A percentile compares a stretch with the other conserved stretches of the same genome.
These are phyloP conservation scores for Acleris sparsana DNA, from an alignment of 2,888 invertebrate species.

Conservation along the genomic window DNA sequence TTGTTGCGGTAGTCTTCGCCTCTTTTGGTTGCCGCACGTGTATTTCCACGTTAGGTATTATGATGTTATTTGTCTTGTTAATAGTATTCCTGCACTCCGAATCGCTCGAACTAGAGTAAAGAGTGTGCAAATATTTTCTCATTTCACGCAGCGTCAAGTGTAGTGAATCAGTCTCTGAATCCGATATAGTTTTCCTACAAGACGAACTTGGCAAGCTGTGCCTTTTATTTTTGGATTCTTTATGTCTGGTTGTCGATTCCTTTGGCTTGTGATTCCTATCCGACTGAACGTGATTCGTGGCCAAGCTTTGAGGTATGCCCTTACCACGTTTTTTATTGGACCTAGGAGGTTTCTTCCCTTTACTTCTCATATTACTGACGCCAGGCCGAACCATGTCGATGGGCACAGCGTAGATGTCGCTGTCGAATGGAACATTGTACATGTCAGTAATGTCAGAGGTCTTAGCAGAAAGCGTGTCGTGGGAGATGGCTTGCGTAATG, in stretches of 20 bases:
- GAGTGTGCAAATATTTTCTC: constrained; percentile 90
- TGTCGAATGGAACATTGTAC: constrained; percentile 94
- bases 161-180: constrained; percentile 86
- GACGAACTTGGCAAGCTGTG: constrained; percentile 88
- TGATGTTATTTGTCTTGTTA: constrained; percentile 74
- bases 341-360: constrained; percentile 69
- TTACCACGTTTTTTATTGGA: constrained; percentile 69
- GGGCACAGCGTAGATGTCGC: constrained; percentile 94
- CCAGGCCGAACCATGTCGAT: constrained; percentile 90
- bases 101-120: constrained; percentile 90
- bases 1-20: constrained; percentile 57
- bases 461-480: constrained; percentile 88
- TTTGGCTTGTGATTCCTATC: constrained; percentile 61
- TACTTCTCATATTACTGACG: constrained; percentile 60
- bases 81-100: constrained; percentile 81
- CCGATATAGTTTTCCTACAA: constrained; percentile 76
- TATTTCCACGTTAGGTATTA: constrained; percentile 72
- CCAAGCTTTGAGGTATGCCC: constrained; percentile 59
- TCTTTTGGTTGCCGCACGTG: constrained; percentile 64
- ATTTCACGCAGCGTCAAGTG: constrained; percentile 94
- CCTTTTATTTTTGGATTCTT: constrained; percentile 82
- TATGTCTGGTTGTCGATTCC: constrained; percentile 56
- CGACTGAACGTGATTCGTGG: constrained; percentile 47
- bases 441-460: constrained; percentile 92
- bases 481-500: constrained; percentile 94